phyloP scores from a whole-genome alignment of 2,797 vertebrate species.

The Linurgus olivaceus region DNA sequence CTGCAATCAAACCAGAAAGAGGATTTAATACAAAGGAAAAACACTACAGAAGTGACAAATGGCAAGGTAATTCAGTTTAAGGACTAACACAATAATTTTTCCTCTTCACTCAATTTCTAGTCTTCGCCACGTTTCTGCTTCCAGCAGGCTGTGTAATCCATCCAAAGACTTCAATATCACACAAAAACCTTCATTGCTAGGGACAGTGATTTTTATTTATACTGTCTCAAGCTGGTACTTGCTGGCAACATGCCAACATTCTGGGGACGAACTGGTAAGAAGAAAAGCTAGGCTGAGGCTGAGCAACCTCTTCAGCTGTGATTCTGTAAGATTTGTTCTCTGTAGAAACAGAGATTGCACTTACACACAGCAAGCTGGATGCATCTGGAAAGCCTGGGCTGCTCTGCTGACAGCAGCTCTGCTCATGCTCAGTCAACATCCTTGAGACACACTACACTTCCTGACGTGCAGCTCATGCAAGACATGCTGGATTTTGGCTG shows the following conservation, averaged over 20 bases:
- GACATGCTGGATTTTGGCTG: not conserved
- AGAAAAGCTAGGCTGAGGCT: not conserved
- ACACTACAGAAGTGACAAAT: not conserved
- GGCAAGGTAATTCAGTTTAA: not conserved
- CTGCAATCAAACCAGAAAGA: not conserved
- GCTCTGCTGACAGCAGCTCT: not conserved
- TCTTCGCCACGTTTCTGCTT: not conserved
- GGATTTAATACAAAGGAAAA: not conserved
- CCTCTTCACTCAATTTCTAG: not conserved
- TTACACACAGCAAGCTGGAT: not conserved
- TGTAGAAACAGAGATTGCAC: rapidly evolving
- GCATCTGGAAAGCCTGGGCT: not conserved
- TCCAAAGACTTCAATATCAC: not conserved
- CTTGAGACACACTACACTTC: rapidly evolving
- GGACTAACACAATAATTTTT: not conserved
- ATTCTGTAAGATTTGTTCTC: not conserved
- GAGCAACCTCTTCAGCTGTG: not conserved
- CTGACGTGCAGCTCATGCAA: not conserved
- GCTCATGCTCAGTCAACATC: not conserved
- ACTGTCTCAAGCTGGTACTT: not conserved
- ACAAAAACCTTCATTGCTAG: not conserved
- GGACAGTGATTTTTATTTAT: not conserved
- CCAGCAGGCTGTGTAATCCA: not conserved
- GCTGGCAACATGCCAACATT: not conserved
- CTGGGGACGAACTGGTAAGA: not conserved